Conservation (phyloP, 2,797 vertebrate genomes). For the Leptoclinus maculatus region DNA sequence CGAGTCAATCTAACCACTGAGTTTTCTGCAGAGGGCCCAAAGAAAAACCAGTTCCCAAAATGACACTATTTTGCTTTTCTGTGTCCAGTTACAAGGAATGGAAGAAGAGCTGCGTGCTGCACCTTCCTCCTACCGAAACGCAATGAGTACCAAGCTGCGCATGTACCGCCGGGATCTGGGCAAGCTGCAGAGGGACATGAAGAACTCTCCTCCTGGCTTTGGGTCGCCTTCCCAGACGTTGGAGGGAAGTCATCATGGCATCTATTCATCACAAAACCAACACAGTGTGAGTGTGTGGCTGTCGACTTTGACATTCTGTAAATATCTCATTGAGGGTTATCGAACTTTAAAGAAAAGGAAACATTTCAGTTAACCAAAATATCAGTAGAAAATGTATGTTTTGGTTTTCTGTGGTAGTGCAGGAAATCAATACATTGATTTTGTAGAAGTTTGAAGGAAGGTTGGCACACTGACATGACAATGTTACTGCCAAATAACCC, state of each 20-base stretch:
- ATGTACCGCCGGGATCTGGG: slow-evolving; percentile 90
- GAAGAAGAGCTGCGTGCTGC: slow-evolving; percentile 91
- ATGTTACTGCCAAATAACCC: not conserved
- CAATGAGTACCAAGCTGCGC: slow-evolving; percentile 92
- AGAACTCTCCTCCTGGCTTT: slow-evolving; percentile 78
- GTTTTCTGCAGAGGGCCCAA: no score
- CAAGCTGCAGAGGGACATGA: slow-evolving; percentile 92
- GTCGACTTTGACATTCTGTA: not conserved
- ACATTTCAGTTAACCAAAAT: not conserved
- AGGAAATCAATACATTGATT: not conserved
- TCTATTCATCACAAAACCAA: slow-evolving; percentile 90
- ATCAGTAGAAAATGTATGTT: not conserved
- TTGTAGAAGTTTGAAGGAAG: not conserved
- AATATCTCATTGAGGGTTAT: not conserved
- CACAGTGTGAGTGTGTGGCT: slow-evolving; percentile 87
- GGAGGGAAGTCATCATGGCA: slow-evolving; percentile 80
- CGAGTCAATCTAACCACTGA: no score
- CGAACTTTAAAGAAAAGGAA: not conserved
- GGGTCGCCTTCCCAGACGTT: slow-evolving; percentile 70
- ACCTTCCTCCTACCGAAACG: slow-evolving; percentile 88
- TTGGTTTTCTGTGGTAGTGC: not conserved
- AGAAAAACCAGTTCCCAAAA: no score
- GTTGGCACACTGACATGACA: not conserved
- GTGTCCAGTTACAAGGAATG: slow-evolving; percentile 91
- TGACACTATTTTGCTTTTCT: no score